Conservation (phyloP, 2,113 vertebrate genomes). For the Scopus umbretta region DNA sequence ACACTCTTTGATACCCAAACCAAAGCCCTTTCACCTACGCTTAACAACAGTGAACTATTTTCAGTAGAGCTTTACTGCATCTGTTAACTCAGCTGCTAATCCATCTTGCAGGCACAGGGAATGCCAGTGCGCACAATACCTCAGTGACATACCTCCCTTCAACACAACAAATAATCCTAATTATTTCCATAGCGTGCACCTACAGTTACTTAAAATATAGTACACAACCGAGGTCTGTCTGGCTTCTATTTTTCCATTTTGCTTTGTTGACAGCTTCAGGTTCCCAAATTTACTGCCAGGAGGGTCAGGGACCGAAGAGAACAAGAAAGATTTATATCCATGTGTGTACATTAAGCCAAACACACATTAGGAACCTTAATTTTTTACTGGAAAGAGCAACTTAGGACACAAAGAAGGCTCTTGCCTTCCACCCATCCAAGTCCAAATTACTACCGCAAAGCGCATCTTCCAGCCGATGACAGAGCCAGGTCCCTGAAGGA, state of each 20-base stretch:
- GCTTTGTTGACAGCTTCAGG: constrained; percentile 48
- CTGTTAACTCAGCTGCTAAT: constrained; percentile 60
- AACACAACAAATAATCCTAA: constrained; percentile 59
- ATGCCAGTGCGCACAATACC: not conserved
- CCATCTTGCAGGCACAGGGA: constrained; percentile 1
- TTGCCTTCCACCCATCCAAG: not conserved
- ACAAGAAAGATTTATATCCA: constrained; percentile 57
- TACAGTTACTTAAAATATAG: constrained; percentile 47
- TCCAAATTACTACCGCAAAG: not conserved
- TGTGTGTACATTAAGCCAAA: constrained; percentile 12
- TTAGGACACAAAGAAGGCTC: constrained; percentile 15
- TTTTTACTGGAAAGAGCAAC: constrained; percentile 51
- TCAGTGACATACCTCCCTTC: constrained; percentile 36
- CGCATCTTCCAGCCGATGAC: not conserved
- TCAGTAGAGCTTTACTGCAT: constrained; percentile 15
- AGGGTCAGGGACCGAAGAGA: not conserved
- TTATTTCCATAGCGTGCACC: constrained; percentile 42
- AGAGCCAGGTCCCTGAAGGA: not conserved
- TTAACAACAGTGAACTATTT: constrained; percentile 55
- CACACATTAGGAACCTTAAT: constrained; percentile 43
- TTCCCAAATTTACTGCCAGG: constrained; percentile 52
- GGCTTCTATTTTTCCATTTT: constrained; percentile 51
- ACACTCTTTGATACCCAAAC: constrained; percentile 38
- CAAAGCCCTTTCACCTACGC: constrained; percentile 22
- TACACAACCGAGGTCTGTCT: constrained; percentile 31